Evolutionary conservation across 2,888 invertebrate species (phyloP).

Genomic region (Scaptomyza tumidula): DNA sequence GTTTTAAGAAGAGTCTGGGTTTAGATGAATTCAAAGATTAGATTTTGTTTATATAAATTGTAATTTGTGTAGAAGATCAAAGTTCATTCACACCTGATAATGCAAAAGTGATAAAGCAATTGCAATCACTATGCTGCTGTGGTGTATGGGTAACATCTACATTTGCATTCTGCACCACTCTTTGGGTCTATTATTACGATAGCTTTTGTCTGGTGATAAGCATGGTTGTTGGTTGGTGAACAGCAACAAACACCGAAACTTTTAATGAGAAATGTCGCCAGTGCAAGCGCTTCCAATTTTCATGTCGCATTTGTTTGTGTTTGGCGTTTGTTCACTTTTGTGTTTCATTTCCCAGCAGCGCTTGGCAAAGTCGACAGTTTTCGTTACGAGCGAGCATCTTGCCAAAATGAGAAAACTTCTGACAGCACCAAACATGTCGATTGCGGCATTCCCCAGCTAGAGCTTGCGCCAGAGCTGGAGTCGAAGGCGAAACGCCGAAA

Average conservation of each 20-base stretch:
- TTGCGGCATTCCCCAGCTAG: slow-evolving; percentile 19
- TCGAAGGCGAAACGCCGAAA: slow-evolving; percentile 15
- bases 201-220: slow-evolving; percentile 76
- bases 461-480: slow-evolving; percentile 28
- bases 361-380: slow-evolving; percentile 72
- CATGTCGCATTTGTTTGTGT: slow-evolving; percentile 19
- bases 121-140: not conserved
- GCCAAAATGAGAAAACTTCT: slow-evolving; percentile 79
- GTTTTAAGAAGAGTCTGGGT: not conserved
- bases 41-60: not conserved
- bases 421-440: slow-evolving; percentile 72
- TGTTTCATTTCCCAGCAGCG: slow-evolving; percentile 55
- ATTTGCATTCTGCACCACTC: slow-evolving; percentile 30
- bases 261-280: slow-evolving; percentile 76
- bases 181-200: slow-evolving; percentile 62
- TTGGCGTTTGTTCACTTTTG: slow-evolving; percentile 22
- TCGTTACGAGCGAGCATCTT: slow-evolving; percentile 75
- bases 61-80: not conserved
- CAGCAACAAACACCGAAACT: slow-evolving; percentile 62
- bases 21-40: not conserved
- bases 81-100: slow-evolving; percentile 48
- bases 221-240: slow-evolving; percentile 43
- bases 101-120: slow-evolving; percentile 1
- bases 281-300: slow-evolving; percentile 61
- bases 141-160: slow-evolving; percentile 4